Conservation (phyloP, 2,797 vertebrate species). For the Rhadinocentrus ornatus region DNA sequence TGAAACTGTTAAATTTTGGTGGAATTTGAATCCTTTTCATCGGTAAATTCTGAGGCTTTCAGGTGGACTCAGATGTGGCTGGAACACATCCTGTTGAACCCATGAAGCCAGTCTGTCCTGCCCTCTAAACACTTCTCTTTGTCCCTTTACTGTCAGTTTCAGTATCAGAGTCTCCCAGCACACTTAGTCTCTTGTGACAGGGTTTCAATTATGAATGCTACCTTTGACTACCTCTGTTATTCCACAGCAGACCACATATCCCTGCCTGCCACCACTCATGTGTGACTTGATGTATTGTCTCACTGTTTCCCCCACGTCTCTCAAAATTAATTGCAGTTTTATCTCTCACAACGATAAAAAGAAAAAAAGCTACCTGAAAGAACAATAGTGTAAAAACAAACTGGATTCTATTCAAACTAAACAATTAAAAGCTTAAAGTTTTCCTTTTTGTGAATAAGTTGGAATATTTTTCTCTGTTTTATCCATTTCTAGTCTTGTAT, state of each 20-base stretch:
- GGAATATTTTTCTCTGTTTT: constrained; percentile 20
- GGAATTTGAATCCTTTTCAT: constrained; percentile 20
- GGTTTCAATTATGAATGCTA: constrained; percentile 78
- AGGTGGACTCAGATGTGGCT: constrained; percentile 56
- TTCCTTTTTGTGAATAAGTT: constrained; percentile 55
- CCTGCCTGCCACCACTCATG: constrained; percentile 78
- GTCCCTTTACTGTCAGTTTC: constrained; percentile 71
- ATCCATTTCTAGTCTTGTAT: constrained; percentile 66
- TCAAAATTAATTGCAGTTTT: constrained; percentile 83
- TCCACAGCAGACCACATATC: constrained; percentile 71
- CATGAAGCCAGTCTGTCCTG: constrained; percentile 46
- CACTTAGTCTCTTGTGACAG: constrained; percentile 71
- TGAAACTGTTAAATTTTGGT: neutral
- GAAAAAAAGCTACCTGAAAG: constrained; percentile 59
- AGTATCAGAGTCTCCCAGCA: constrained; percentile 76
- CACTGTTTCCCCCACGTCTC: constrained; percentile 65
- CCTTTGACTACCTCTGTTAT: constrained; percentile 78
- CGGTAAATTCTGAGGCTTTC: constrained; percentile 36
- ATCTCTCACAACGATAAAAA: constrained; percentile 71
- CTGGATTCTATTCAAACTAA: constrained; percentile 73
- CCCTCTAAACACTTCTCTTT: constrained; percentile 67
- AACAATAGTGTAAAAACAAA: constrained; percentile 76
- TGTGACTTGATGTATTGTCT: constrained; percentile 84
- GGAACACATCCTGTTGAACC: constrained; percentile 57
- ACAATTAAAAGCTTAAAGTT: constrained; percentile 72